Percentiles rank a stretch among this genome's conserved stretches.
Conservation (phyloP, 2,113 vertebrate species). For the Cygnus buccinator region DNA sequence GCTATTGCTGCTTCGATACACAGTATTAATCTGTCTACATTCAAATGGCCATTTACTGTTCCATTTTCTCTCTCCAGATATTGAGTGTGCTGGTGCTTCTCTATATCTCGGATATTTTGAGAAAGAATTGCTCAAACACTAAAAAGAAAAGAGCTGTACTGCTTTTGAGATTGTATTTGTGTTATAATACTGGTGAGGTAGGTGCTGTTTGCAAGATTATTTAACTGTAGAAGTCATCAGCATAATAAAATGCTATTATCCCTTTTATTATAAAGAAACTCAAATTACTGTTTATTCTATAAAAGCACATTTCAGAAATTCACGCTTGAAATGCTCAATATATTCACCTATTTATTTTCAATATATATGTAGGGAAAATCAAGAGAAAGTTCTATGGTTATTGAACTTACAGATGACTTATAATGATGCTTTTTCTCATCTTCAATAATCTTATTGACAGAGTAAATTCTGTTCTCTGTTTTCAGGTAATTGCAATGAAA, state of each 20-base stretch:
- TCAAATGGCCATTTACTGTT: background rate
- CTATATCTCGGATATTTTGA: background rate
- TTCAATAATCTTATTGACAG: background rate
- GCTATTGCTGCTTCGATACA: background rate
- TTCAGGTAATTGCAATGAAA: background rate
- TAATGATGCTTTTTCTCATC: background rate
- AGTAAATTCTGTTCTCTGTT: background rate
- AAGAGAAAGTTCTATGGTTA: background rate
- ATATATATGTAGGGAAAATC: background rate
- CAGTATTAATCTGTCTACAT: background rate
- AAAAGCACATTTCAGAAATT: background rate
- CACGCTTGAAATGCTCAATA: background rate
- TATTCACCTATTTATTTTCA: background rate
- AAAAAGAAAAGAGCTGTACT: background rate
- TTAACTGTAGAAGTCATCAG: background rate
- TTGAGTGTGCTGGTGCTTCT: background rate
- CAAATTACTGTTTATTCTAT: background rate
- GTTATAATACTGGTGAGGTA: background rate
- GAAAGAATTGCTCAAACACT: background rate
- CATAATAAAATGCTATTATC: background rate
- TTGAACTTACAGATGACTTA: background rate
- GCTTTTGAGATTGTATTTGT: background rate
- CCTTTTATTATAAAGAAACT: background rate
- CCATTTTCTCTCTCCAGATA: background rate
- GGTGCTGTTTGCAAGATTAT: background rate